phyloP scores from a whole-genome alignment of 2,888 invertebrate genomes.

The Antheraea assamensis region DNA sequence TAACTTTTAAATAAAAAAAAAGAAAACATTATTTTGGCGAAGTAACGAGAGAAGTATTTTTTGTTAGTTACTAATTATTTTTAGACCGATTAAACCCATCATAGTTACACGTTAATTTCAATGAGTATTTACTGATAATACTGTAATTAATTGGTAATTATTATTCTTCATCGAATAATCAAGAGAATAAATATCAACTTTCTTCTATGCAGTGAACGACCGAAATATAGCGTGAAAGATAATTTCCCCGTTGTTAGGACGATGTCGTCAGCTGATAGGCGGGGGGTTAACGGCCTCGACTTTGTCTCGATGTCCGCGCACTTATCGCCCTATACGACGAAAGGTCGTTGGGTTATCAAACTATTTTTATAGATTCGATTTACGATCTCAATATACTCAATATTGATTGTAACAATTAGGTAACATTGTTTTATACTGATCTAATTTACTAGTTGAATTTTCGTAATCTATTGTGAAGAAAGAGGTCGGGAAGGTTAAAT shows the following conservation, averaged over 20 bases:
- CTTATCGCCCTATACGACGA: constrained; percentile 59
- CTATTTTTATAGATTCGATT: constrained; percentile 54
- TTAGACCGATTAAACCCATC: too few relatives aligned
- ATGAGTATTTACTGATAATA: background rate
- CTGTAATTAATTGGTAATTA: background rate
- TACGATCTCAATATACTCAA: constrained; percentile 31
- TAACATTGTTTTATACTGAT: constrained; percentile 14
- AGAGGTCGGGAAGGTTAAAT: background rate
- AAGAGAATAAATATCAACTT: background rate
- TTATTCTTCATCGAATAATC: background rate
- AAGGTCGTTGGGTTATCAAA: constrained; percentile 72
- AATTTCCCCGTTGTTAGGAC: constrained; percentile 65
- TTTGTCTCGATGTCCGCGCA: constrained; percentile 72
- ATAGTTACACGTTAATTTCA: too few relatives aligned
- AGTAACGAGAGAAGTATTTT: too few relatives aligned
- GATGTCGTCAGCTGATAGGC: constrained; percentile 80
- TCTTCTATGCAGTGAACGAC: constrained; percentile 52
- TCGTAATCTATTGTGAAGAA: constrained; percentile 10
- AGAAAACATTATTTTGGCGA: too few relatives aligned
- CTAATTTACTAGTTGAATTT: constrained; percentile 8
- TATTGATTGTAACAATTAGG: constrained; percentile 15
- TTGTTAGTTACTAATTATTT: too few relatives aligned
- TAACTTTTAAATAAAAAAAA: too few relatives aligned
- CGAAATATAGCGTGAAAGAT: constrained; percentile 73
- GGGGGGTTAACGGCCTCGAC: constrained; percentile 73